Conservation (phyloP, 2,888 invertebrate genomes). For the Thymelicus acteon region DNA sequence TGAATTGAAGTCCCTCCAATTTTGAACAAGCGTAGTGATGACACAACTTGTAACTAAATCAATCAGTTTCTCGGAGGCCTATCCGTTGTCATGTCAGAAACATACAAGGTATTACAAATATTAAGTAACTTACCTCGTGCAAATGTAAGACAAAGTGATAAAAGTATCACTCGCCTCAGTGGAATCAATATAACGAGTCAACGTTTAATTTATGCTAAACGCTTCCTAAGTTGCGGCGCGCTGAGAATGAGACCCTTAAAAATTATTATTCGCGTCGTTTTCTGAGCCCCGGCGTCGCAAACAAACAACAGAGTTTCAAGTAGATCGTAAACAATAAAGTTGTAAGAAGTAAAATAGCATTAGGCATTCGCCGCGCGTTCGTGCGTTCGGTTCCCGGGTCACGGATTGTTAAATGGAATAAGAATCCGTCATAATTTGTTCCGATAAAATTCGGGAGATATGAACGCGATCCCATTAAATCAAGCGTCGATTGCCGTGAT, state of each 20-base stretch:
- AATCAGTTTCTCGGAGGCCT: too few species aligned
- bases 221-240: conserved; percentile 50
- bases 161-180: background rate
- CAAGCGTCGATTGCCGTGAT: conserved; percentile 16
- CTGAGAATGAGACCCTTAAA: conserved; percentile 54
- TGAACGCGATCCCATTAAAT: conserved; percentile 29
- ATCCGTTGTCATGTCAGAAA: too few species aligned
- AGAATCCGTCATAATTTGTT: conserved; percentile 61
- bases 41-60: too few species aligned
- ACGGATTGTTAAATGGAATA: conserved; percentile 68
- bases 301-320: conserved; percentile 54
- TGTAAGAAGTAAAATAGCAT: conserved; percentile 60
- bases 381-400: conserved; percentile 55
- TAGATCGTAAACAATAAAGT: conserved; percentile 63
- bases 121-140: background rate
- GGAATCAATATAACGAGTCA: conserved; percentile 40
- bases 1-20: too few species aligned
- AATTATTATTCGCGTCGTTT: conserved; percentile 53
- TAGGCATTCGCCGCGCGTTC: conserved; percentile 62
- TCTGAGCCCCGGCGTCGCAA: conserved; percentile 44
- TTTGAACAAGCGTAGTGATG: too few species aligned
- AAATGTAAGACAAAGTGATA: conserved; percentile 1
- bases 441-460: conserved; percentile 41
- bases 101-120: too few species aligned
- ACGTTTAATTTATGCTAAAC: conserved; percentile 62